These are phyloP conservation scores for Strigamia crassipes DNA, from an alignment of 2,888 invertebrate species.

Conservation along the genomic window DNA sequence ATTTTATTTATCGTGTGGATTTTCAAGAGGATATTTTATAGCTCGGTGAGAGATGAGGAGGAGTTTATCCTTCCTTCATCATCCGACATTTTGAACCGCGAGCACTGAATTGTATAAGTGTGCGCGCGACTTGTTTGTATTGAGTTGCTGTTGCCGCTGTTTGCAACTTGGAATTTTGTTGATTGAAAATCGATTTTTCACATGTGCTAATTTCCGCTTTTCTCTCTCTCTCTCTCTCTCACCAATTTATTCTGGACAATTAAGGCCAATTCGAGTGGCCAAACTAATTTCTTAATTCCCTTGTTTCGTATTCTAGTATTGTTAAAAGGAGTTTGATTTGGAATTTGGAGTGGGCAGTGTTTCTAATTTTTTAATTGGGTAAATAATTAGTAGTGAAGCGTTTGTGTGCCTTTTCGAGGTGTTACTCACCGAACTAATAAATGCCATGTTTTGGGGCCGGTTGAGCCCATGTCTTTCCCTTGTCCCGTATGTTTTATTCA, in stretches of 20 bases:
- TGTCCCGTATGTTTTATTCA: neutral
- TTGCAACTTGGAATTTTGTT: neutral
- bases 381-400: neutral
- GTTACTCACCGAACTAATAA: neutral
- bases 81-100: neutral
- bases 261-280: slow-evolving; percentile 19
- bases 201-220: slow-evolving; percentile 24
- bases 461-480: slow-evolving; percentile 12
- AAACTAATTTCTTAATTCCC: slow-evolving; percentile 18
- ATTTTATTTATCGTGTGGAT: neutral
- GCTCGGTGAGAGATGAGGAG: neutral
- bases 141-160: neutral
- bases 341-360: neutral
- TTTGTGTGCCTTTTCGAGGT: neutral
- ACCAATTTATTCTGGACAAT: slow-evolving; percentile 20
- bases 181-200: slow-evolving; percentile 29
- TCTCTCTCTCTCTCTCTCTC: too few relatives aligned
- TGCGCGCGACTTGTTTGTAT: neutral
- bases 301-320: neutral
- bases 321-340: neutral
- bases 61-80: neutral
- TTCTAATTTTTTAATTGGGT: neutral
- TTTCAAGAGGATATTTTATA: neutral
- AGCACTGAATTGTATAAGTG: too few relatives aligned
- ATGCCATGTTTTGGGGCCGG: neutral